Evolutionary conservation across 2,113 vertebrate genomes (phyloP).

Genomic region (Lasiurus cinereus): DNA sequence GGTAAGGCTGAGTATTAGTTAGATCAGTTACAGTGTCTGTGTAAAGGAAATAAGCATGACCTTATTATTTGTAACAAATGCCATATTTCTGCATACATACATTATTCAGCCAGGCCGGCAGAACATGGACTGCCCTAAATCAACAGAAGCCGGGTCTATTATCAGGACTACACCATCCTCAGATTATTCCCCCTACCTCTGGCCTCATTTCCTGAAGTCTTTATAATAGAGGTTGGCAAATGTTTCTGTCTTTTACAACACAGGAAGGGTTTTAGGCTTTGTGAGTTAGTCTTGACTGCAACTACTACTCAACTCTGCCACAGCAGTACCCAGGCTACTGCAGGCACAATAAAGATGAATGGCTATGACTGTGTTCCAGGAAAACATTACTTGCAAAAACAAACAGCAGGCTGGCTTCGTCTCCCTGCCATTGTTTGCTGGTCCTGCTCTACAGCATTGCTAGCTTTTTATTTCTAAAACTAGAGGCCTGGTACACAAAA

Average conservation of each 20-base stretch:
- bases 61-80: not conserved
- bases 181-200: not conserved
- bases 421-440: too few species aligned
- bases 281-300: not conserved
- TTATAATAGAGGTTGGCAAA: not conserved
- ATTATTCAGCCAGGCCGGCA: not conserved
- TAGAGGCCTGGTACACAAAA: not conserved
- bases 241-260: not conserved
- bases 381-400: not conserved
- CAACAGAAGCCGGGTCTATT: not conserved
- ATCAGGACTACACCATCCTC: not conserved
- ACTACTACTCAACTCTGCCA: not conserved
- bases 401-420: not conserved
- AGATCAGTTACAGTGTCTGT: not conserved
- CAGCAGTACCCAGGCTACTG: not conserved
- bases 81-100: not conserved
- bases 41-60: not conserved
- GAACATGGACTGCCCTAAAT: not conserved
- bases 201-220: not conserved
- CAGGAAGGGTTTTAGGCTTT: not conserved
- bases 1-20: not conserved
- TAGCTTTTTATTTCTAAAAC: constrained; percentile 5
- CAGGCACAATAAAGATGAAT: not conserved
- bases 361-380: rapidly evolving
- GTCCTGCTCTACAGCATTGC: not conserved